These are phyloP conservation scores for Naso thynnoides DNA, from an alignment of 2,797 vertebrate genomes.

Conservation along the genomic window DNA sequence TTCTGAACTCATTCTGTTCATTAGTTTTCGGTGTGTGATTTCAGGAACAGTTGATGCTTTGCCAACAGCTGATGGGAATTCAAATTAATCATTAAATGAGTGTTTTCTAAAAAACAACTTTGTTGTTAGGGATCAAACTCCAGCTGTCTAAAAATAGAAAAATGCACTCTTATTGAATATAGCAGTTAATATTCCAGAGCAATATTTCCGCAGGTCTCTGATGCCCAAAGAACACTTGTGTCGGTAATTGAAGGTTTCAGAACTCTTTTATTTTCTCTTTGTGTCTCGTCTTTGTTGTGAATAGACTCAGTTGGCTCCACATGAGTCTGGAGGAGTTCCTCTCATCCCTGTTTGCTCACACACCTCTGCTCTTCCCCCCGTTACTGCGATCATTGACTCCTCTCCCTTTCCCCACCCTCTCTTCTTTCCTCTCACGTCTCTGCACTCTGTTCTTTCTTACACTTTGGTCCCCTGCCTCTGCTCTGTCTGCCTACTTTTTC, in stretches of 20 bases:
- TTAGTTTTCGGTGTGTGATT: conserved; percentile 44
- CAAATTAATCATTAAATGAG: conserved; percentile 56
- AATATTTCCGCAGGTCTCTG: conserved; percentile 59
- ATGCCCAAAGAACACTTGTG: conserved; percentile 53
- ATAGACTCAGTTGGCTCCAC: conserved; percentile 21
- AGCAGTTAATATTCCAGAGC: conserved; percentile 55
- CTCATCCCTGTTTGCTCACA: conserved; percentile 24
- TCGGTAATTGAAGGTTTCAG: conserved; percentile 57
- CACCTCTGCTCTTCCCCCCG: conserved; percentile 32
- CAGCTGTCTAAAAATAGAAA: conserved; percentile 52
- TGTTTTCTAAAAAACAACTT: conserved; percentile 53
- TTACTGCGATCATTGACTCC: conserved; percentile 31
- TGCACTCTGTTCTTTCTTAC: conserved; percentile 18
- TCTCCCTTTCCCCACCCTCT: conserved; percentile 7
- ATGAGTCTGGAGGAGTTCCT: conserved; percentile 32
- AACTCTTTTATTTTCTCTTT: conserved; percentile 53
- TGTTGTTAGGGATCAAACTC: conserved; percentile 52
- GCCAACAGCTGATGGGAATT: conserved; percentile 56
- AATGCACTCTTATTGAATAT: conserved; percentile 46
- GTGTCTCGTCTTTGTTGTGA: conserved; percentile 43
- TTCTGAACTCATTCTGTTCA: conserved; percentile 41
- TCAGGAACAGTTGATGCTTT: conserved; percentile 39
- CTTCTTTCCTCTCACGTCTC: conserved; percentile 35
- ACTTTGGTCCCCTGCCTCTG: conserved; percentile 30
- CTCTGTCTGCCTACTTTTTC: conserved; percentile 17